Base-by-base conservation (phyloP, 2,797 vertebrate species). In the Pterois miles region DNA sequence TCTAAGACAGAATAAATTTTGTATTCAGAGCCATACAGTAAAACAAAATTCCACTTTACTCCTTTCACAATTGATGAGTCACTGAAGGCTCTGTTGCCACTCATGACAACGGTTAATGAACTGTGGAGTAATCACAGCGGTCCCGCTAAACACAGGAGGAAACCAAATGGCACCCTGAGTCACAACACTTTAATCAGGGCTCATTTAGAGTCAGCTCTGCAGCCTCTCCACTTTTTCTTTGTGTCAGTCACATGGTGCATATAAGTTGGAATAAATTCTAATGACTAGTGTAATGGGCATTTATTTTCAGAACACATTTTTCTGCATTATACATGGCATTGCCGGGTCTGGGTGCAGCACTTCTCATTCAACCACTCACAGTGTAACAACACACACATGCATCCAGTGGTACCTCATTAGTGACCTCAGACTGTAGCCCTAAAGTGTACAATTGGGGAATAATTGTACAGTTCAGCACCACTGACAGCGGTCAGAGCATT, bases 171-270 rank as follows among this genome's bases (percentile, higher is more conserved):
- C 85, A 74, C 71, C 52, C 63, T 87, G 84, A 90, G 83, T 86
- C 88, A 85, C 75, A 86, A 83, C 82, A 88, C 82, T 89, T 86
- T 90, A 84, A 91, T 90, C 90, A 89, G 77, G 58, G 54, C 65
- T 60, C 66, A 80, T 88, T 87, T 80, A 74, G 23, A 76, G 71
- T 81, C 71, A 59, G 62, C 75, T 71, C 76, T 46, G 63, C 58
- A 22, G 71, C 59, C 75, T 76, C 67, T 65, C 27, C 52, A 46
- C 12, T 75, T 54, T 33, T 22, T 16, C 9, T 77, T 65, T 71
- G 53, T 72, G 59, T 12, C 34, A 33, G 27, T 83, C 65, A 78
- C 50, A 58, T 59, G 38, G 18, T 74, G 56, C 69, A 69, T 69
- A 59, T 69, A 57, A 84, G 68, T 31, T 18, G 68, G 33, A 71